A percentile compares a stretch with the other conserved stretches of the same genome.
Conservation (phyloP, 2,113 vertebrate genomes). For the Nestor notabilis region DNA sequence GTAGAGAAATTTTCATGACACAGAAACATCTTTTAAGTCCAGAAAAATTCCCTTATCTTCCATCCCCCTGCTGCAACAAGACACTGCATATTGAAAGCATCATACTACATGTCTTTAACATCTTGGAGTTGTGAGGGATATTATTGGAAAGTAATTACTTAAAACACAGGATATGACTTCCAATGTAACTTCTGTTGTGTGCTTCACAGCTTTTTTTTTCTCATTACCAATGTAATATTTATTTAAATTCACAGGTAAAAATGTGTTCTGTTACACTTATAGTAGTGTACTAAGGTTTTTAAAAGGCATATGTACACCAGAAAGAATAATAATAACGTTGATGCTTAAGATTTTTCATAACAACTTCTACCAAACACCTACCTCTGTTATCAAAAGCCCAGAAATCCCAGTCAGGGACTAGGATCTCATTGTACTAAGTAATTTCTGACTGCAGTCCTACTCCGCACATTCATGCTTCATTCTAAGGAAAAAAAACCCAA, state of each 20-base stretch:
- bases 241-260: neutral
- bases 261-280: neutral
- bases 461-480: neutral
- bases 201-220: neutral
- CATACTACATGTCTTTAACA: neutral
- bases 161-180: neutral
- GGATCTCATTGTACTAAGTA: neutral
- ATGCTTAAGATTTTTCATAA: neutral
- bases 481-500: neutral
- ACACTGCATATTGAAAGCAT: neutral
- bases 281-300: neutral
- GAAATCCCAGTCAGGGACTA: neutral
- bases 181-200: neutral
- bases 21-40: neutral
- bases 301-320: neutral
- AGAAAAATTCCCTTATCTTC: neutral
- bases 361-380: neutral
- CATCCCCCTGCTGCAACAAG: neutral
- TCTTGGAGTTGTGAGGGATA: neutral
- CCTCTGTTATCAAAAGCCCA: neutral
- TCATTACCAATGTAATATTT: neutral
- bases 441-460: neutral
- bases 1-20: neutral
- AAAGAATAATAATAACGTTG: neutral
- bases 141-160: neutral